Percentiles rank a stretch among this genome's conserved stretches.
Evolutionary conservation across 2,797 vertebrate genomes (phyloP).

Genomic region (Chaunax sp.): DNA sequence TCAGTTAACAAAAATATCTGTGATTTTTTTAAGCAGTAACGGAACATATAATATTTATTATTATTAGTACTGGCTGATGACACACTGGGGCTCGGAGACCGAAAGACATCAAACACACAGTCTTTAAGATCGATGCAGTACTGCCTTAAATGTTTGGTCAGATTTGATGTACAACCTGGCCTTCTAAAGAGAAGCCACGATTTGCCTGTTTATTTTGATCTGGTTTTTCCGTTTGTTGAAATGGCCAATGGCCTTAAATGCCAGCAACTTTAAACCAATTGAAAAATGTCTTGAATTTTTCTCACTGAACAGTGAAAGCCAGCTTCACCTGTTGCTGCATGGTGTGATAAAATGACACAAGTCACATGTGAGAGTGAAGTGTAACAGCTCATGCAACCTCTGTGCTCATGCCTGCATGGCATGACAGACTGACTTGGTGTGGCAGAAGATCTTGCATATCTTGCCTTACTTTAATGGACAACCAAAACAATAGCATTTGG

Average conservation of each 20-base stretch:
- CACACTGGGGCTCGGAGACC: too few species aligned
- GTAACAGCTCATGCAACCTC: background rate
- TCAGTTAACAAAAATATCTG: too few species aligned
- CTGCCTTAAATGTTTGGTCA: too few species aligned
- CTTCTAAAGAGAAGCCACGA: too few species aligned
- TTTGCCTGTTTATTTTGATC: background rate
- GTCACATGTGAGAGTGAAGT: slow-evolving; percentile 13
- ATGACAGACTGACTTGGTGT: background rate
- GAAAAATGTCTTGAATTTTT: background rate
- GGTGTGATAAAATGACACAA: background rate
- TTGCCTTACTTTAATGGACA: background rate
- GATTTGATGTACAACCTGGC: too few species aligned
- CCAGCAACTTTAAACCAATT: background rate
- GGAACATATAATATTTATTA: too few species aligned
- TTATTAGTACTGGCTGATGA: too few species aligned
- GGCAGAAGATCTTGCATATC: background rate
- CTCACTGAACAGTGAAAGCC: background rate
- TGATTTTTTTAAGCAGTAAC: too few species aligned
- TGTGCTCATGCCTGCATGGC: background rate
- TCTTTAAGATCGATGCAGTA: too few species aligned
- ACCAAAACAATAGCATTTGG: too few species aligned
- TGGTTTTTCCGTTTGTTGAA: slow-evolving; percentile 8
- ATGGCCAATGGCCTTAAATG: background rate
- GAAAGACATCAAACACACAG: too few species aligned
- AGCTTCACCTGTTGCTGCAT: slow-evolving; percentile 5